Evolutionary conservation across 2,113 vertebrate genomes (phyloP), one percentile per base, ranked within the genome.

Genomic region (Pangasianodon hypophthalmus): DNA sequence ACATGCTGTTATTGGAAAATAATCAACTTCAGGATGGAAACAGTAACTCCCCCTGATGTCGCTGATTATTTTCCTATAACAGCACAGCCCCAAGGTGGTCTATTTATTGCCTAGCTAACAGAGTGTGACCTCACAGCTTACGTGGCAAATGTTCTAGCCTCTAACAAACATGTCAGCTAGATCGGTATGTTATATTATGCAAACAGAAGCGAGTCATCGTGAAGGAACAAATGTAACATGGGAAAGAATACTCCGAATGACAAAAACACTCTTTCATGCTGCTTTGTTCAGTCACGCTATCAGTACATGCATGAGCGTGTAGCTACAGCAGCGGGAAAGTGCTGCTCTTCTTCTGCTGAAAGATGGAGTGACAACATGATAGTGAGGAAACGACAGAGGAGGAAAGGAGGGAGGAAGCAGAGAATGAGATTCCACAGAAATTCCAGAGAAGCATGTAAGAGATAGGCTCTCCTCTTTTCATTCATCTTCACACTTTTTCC

Each of bases 381-480:
- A 56, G 56, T 46, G 44, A 41, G 69, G 67, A 50, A 77, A 41
- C 13, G 52, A 83, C 32, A 85, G n/a, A 69, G 48, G 13, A 7
- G 37, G 56, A 60, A 29, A 8, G 18, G 84, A 80, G 7, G 26
- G 77, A 46, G 64, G 44, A 67, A 73, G 16, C 1, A 10, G 32
- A 41, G 10, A 44, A 24, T 10, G 10, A 82, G n/a, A 90, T 67
- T n/a, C 82, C 48, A 18, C 18, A 50, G 86, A 90, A 87, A 90
- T 91, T 75, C 44, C 80, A 37, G 19, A 69, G 90, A 91, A 69
- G 82, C 85, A 92, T 64, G 60, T 13, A 54, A 87, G 50, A 75
- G 44, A 80, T 32, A 69, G 26, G 56, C 52, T 80, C 75, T 84
- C 2, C 29, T 67, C 64, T 67, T 3, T 0, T 67, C 64, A n/a